phyloP scores from a whole-genome alignment of 2,113 vertebrate genomes.

The Setophaga petechia region DNA sequence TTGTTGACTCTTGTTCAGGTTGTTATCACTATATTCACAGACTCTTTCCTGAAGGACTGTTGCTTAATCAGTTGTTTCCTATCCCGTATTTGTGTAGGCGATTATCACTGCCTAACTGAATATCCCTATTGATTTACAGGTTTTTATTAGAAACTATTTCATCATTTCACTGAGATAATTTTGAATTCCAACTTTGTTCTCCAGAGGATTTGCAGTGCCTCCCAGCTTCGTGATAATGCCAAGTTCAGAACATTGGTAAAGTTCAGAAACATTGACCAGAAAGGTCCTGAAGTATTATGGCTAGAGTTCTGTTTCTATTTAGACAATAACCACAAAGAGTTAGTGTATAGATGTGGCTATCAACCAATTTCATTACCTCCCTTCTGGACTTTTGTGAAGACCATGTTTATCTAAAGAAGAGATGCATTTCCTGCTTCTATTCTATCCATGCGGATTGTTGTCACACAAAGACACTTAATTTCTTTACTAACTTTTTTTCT shows the following conservation, averaged over 20 bases:
- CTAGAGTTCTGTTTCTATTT: background rate
- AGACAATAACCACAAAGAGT: background rate
- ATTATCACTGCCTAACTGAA: constrained; percentile 53
- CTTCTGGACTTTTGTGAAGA: background rate
- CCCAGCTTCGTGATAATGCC: background rate
- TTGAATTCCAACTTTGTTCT: background rate
- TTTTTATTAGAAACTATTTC: constrained; percentile 48
- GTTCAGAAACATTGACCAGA: background rate
- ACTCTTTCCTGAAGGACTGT: constrained; percentile 60
- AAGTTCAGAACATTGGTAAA: background rate
- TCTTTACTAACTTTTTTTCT: background rate
- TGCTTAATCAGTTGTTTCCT: constrained; percentile 56
- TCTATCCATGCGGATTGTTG: background rate
- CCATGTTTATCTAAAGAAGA: background rate
- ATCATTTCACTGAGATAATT: constrained; percentile 35
- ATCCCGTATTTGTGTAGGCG: constrained; percentile 29
- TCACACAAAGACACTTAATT: background rate
- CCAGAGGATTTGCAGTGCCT: background rate
- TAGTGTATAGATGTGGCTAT: background rate
- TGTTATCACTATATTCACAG: constrained; percentile 49
- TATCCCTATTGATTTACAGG: constrained; percentile 47
- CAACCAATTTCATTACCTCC: background rate
- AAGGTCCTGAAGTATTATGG: background rate
- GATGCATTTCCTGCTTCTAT: background rate
- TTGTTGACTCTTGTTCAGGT: constrained; percentile 45